Evolutionary conservation across 2,797 vertebrate genomes (phyloP).

Genomic region (Brotula barbata): DNA sequence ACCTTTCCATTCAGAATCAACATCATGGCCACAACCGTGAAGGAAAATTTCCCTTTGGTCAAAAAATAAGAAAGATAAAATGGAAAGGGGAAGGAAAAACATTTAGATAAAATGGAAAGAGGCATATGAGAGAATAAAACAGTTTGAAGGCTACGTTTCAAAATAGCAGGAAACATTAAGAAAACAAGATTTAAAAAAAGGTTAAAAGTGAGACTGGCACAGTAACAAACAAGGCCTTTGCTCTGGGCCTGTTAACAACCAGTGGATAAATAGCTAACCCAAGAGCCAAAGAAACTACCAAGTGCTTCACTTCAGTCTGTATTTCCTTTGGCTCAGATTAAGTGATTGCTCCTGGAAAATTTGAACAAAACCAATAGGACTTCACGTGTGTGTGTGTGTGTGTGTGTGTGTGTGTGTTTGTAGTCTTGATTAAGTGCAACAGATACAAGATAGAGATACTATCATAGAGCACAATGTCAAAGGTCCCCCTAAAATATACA

Average conservation of each 20-base stretch:
- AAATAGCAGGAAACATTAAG: constrained; percentile 16
- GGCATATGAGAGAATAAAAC: neutral
- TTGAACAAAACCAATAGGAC: constrained; percentile 42
- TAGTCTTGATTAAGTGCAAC: constrained; percentile 35
- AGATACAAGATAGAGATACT: constrained; percentile 34
- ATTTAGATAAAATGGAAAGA: constrained; percentile 5
- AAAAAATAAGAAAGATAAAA: constrained; percentile 21
- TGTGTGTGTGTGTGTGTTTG: constrained; percentile 13
- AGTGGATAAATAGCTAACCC: constrained; percentile 37
- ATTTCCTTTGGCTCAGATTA: constrained; percentile 64
- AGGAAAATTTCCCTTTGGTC: constrained; percentile 26
- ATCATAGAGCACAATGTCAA: constrained; percentile 20
- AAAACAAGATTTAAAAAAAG: constrained; percentile 33
- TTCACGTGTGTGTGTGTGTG: neutral
- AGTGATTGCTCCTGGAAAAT: constrained; percentile 66
- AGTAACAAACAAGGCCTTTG: constrained; percentile 36
- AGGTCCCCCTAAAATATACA: constrained; percentile 20
- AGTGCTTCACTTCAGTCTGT: constrained; percentile 51
- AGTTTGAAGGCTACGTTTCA: constrained; percentile 18
- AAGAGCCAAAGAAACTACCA: constrained; percentile 45
- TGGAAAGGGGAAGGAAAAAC: constrained; percentile 1
- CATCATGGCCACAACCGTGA: constrained; percentile 18
- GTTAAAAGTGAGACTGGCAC: constrained; percentile 24
- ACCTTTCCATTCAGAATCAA: constrained; percentile 33
- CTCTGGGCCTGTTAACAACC: constrained; percentile 32